Conservation (phyloP, 2,888 invertebrate genomes). For the Cabera pusaria region DNA sequence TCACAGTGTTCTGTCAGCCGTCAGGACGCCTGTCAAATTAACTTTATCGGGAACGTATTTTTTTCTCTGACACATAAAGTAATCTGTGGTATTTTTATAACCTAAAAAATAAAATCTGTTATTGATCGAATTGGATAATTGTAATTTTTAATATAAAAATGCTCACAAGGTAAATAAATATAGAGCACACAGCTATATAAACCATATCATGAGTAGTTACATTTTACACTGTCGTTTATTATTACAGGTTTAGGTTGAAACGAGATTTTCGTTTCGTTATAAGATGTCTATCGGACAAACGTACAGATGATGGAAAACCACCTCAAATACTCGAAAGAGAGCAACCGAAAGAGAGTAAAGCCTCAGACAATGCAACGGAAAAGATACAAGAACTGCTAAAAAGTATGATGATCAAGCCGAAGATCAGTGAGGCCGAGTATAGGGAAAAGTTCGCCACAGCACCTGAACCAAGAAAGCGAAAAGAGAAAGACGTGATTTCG, state of each 20-base stretch:
- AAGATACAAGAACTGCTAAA: slow-evolving; percentile 72
- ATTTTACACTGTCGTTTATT: no score
- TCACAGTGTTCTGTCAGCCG: no score
- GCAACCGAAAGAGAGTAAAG: slow-evolving; percentile 38
- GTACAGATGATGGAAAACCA: slow-evolving; percentile 56
- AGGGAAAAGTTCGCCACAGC: slow-evolving; percentile 62
- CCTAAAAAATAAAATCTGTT: no score
- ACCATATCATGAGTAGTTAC: no score
- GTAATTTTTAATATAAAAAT: no score
- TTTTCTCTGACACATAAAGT: no score
- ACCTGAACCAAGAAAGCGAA: slow-evolving; percentile 46
- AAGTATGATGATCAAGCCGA: slow-evolving; percentile 66
- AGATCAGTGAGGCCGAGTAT: slow-evolving; percentile 64
- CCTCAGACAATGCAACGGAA: slow-evolving; percentile 51
- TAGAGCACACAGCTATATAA: no score
- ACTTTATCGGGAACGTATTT: no score
- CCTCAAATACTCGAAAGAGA: slow-evolving; percentile 40
- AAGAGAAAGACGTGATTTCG: slow-evolving; percentile 53
- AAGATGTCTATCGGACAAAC: slow-evolving; percentile 55
- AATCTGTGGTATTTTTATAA: slow-evolving; percentile 34
- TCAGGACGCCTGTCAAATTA: no score
- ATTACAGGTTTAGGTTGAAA: slow-evolving; percentile 45
- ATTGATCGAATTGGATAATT: no score
- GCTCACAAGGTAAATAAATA: slow-evolving; percentile 32
- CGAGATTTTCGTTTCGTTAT: slow-evolving; percentile 48